Base-by-base conservation (phyloP, 2,113 vertebrate species). In the Danio rerio region DNA sequence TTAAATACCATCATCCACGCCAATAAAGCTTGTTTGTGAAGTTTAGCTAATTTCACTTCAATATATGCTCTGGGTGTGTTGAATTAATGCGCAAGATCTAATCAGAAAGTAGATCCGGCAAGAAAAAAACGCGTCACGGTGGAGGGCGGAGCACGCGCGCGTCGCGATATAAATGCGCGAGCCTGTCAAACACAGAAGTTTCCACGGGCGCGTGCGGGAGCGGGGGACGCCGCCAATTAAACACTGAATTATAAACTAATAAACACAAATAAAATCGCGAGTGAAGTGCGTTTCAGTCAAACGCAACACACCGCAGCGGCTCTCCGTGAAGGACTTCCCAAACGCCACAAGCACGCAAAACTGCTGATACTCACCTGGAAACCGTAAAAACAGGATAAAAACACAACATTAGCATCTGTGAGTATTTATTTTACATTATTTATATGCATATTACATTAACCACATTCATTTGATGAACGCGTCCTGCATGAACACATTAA, bases 121-220 rank as follows among this genome's bases (percentile, higher is more conserved):
- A n/a, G 6, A 45, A 49, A 13, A 40, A 11, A 21, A 62, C 71
- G 86, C 91, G 83, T 86, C 86, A 92, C 80, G 15, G 53, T 16
- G 50, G 83, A 90, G 91, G 91, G 93, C 92, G 92, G 92, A 89
- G 90, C 87, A 42, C 89, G 85, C 86, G 53, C 15, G 90, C 86
- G 89, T 76, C 68, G 42, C 84, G 91, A 52, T 95, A 95, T 95
- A 94, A 94, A 93, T 93, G 88, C 93, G 92, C 92, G 71, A 86
- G 91, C 89, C 89, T 92, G 92, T 90, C 90, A 91, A 93, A 92
- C 91, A 90, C 80, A 85, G 92, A 94, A 94, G 90, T 94, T 95
- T 89, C 91, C 84, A 40, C 78, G 83, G 88, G 90, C 13, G 56
- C 18, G 58, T 77, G 74, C 13, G 16, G 40, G 52, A 42, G 53